Percentiles rank a stretch among this genome's conserved stretches.
Evolutionary conservation across 2,113 vertebrate genomes (phyloP).

Genomic region (human): DNA sequence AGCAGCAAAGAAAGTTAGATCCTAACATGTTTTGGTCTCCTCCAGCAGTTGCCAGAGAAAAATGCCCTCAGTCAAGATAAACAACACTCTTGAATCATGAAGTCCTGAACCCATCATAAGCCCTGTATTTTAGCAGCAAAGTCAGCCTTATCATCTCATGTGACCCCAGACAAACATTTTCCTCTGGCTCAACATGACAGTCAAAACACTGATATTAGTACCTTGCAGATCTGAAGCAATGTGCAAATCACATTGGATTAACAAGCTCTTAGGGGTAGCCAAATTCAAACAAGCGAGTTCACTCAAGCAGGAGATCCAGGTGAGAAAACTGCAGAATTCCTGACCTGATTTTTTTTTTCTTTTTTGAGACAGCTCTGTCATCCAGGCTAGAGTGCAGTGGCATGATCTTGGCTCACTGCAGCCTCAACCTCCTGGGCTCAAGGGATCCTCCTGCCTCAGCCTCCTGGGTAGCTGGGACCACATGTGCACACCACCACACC

Average conservation of each 20-base stretch:
- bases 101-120: not conserved
- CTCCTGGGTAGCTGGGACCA: too few species aligned
- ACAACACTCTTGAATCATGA: not conserved
- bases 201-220: not conserved
- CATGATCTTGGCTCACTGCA: too few species aligned
- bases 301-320: not conserved
- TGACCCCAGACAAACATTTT: not conserved
- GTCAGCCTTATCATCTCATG: not conserved
- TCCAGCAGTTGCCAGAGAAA: not conserved
- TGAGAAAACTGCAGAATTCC: not conserved
- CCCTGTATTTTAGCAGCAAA: not conserved
- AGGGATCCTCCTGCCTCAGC: too few species aligned
- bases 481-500: too few species aligned
- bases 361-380: too few species aligned
- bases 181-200: not conserved
- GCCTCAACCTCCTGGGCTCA: too few species aligned
- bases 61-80: not conserved
- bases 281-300: not conserved
- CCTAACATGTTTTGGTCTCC: not conserved
- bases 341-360: too few species aligned
- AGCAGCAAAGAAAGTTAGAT: not conserved
- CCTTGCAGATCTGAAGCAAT: conserved; percentile 5
- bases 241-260: conserved; percentile 5
- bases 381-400: too few species aligned
- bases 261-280: not conserved